Evolutionary conservation across 2,888 invertebrate genomes (phyloP), one percentile per base, ranked within the genome.

Genomic region (Agonopterix subpropinquella): DNA sequence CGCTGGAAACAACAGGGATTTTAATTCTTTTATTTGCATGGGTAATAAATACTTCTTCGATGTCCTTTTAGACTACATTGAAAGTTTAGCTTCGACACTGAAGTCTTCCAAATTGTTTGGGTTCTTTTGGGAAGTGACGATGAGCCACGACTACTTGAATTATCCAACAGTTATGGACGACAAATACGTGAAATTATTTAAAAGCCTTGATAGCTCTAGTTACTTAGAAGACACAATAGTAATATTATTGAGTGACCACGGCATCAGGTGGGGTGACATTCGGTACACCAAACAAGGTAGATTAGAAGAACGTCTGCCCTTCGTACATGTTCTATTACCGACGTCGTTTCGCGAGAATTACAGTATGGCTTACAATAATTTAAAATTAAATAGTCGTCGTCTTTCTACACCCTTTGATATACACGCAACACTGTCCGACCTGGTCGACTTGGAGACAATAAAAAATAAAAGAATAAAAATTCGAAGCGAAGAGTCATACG

Each of bases 231-330:
- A 91, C 28, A 95, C 95, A 0, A 89, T 92, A 43, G 62, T 94
- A 10, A 85, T 96, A 47, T 73, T 96, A 8, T 88, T 97, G 86
- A 97, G 97, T 73, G 98, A 98, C 70, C 98, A 98, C 67, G 98
- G 98, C 0, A 92, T 96, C 51, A 87, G 97, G 53, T 97, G 95
- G 93, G 97, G 97, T 2, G 90, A 89, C 7, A 96, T 96, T 59
- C 90, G 96, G 8, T 89, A 90, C 58, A 97, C 97, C 0, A 95
- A 94, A 75, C 95, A 97, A 78, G 96, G 96, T 1, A 90, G 93
- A 68, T 89, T 97, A 68, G 98, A 98, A 77, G 97, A 96, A 71
- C 91, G 97, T 44, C 89, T 97, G 49, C 98, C 98, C 0, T 92
- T 96, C 56, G 86, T 96, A 36, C 92, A 93, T 60, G 77, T 95